Evolutionary conservation across 1,140 invertebrate genomes (phyloP), one percentile per base, ranked within the genome.

Genomic region (Pseudomyrmex concolor): DNA sequence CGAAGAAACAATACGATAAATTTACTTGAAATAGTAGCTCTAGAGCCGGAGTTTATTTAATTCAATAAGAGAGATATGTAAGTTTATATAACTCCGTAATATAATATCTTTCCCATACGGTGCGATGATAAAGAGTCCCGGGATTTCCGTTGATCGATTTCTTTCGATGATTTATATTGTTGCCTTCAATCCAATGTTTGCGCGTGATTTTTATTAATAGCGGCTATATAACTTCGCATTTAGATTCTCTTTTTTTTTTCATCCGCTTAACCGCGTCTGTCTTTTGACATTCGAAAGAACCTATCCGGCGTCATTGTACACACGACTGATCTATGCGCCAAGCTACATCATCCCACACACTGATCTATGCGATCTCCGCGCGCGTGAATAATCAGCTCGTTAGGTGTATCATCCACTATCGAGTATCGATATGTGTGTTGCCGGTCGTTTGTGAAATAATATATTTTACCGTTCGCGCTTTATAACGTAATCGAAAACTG

Each of bases 401-500:
- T 80, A 80, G 76, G 66, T 60, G 43, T 80, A 80, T 70, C 60
- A 43, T 59, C 22, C 48, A 70, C 66, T 48, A n/a, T 17, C 54
- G 66, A n/a, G 54, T 70, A 70, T 80, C 76, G 76, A 70, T 80
- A 51, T 51, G 34, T 34, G 34, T 34, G 66, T 71, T 80, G 76
- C 66, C 22, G 54, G 54, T 70, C 66, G 66, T 80, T 71, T 70
- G 76, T 70, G 76, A 80, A 80, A 80, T 80, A 80, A 80, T 80
- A 80, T 71, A 80, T 71, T 80, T 80, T 62, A 59, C 66, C 66
- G 76, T 60, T 80, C 64, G 54, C 76, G 54, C 76, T 70, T 71
- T 80, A 59, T 80, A 70, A 50, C 68, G 77, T 68, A 62, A 55
- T 84, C 83, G 84, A 86, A 34, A 82, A 81, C 73, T 77, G 62